Conservation (phyloP, 2,113 vertebrate genomes). For the Rhea pennata region DNA sequence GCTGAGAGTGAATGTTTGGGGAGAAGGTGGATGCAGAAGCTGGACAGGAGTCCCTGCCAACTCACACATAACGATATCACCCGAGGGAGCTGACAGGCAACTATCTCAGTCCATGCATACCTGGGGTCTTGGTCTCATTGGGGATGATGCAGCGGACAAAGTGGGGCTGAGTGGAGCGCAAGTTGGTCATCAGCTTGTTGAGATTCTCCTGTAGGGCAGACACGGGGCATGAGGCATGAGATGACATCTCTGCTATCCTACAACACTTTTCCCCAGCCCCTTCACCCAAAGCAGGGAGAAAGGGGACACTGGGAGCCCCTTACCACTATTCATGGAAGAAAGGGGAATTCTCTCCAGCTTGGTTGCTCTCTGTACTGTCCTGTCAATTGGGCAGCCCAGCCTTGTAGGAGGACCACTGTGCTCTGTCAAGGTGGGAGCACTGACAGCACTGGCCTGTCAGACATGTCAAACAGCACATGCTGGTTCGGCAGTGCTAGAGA, state of each 20-base stretch:
- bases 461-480: background rate
- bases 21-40: background rate
- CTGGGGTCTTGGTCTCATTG: constrained; percentile 95
- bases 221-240: constrained; percentile 2
- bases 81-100: background rate
- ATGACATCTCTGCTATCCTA: background rate
- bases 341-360: background rate
- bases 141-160: constrained; percentile 96
- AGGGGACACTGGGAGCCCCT: background rate
- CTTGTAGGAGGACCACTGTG: background rate
- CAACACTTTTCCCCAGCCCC: background rate
- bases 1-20: background rate
- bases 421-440: background rate
- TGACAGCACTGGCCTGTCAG: background rate
- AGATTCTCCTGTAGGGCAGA: constrained; percentile 87
- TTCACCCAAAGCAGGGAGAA: background rate
- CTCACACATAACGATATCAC: background rate
- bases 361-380: background rate
- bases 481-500: background rate
- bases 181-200: constrained; percentile 96
- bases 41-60: background rate
- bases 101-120: constrained; percentile 54
- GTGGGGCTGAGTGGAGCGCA: constrained; percentile 92
- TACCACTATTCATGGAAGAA: background rate
- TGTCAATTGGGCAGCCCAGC: background rate